These are phyloP conservation scores for Drosophila flavopinicola DNA, from an alignment of 2,888 invertebrate species.

Conservation along the genomic window DNA sequence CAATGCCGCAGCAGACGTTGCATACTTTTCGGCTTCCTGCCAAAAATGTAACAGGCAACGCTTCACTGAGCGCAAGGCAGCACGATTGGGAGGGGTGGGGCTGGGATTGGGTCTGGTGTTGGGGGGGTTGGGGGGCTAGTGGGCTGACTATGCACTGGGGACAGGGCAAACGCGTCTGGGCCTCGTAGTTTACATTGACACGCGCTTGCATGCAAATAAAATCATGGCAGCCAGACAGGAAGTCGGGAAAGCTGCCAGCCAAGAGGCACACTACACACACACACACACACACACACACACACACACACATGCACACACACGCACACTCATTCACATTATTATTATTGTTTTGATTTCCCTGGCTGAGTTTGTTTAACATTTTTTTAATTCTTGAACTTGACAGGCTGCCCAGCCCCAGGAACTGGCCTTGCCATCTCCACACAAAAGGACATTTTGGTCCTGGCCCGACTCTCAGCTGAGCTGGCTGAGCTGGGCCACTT, in stretches of 20 bases:
- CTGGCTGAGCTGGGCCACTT: slow-evolving; percentile 32
- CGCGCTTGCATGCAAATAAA: slow-evolving; percentile 65
- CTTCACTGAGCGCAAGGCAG: slow-evolving; percentile 43
- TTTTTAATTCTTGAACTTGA: slow-evolving; percentile 79
- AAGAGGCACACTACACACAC: slow-evolving; percentile 8
- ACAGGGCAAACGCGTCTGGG: slow-evolving; percentile 38
- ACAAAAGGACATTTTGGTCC: slow-evolving; percentile 39
- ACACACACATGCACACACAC: slow-evolving; percentile 4
- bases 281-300: slow-evolving; percentile 2
- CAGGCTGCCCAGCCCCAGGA: slow-evolving; percentile 39
- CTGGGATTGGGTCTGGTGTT: no score
- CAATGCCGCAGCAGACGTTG: slow-evolving; percentile 54
- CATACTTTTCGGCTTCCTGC: slow-evolving; percentile 61
- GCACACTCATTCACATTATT: slow-evolving; percentile 29
- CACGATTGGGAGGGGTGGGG: not conserved
- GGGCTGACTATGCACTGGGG: slow-evolving; percentile 2
- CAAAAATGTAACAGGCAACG: slow-evolving; percentile 66
- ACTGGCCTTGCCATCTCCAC: slow-evolving; percentile 18
- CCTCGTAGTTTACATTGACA: slow-evolving; percentile 59
- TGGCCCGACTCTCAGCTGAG: not conserved
- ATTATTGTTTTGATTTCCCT: slow-evolving; percentile 66
- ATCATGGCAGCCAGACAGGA: slow-evolving; percentile 62
- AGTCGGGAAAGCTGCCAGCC: slow-evolving; percentile 42
- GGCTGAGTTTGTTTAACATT: slow-evolving; percentile 51
- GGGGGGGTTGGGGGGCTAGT: not conserved